A percentile compares a stretch with the other conserved stretches of the same genome.
Evolutionary conservation across 2,113 vertebrate genomes (phyloP).

Genomic region (Sinocyclocheilus rhinocerous): DNA sequence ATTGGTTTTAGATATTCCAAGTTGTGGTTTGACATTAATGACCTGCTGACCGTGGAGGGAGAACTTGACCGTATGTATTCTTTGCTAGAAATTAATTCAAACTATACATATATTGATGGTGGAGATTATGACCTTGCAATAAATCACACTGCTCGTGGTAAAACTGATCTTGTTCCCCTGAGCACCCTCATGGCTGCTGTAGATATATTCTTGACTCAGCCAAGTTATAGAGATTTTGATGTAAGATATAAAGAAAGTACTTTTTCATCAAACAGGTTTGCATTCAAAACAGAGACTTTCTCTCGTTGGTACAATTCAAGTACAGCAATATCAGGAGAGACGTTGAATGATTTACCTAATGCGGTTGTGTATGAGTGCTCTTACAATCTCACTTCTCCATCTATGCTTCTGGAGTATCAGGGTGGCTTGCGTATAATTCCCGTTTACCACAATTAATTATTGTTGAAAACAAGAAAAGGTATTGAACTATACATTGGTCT

Average conservation of each 20-base stretch:
- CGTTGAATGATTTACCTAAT: slow-evolving; percentile 66
- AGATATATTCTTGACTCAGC: slow-evolving; percentile 78
- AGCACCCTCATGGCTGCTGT: slow-evolving; percentile 72
- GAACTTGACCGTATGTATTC: slow-evolving; percentile 75
- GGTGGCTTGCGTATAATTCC: neutral
- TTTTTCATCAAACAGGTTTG: slow-evolving; percentile 74
- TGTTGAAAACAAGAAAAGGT: neutral
- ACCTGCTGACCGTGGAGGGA: slow-evolving; percentile 81
- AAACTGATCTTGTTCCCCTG: slow-evolving; percentile 76
- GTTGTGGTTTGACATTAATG: slow-evolving; percentile 76
- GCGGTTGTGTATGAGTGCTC: slow-evolving; percentile 76
- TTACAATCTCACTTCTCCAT: slow-evolving; percentile 74
- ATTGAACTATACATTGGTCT: neutral
- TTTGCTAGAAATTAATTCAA: slow-evolving; percentile 75
- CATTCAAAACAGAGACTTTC: slow-evolving; percentile 68
- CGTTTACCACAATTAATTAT: neutral
- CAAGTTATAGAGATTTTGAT: slow-evolving; percentile 73
- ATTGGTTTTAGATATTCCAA: slow-evolving; percentile 59
- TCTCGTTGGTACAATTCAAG: slow-evolving; percentile 84
- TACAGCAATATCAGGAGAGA: slow-evolving; percentile 68
- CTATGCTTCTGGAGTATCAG: slow-evolving; percentile 83
- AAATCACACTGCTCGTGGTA: slow-evolving; percentile 75
- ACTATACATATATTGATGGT: slow-evolving; percentile 69
- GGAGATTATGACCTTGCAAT: slow-evolving; percentile 67
- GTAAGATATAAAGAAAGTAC: slow-evolving; percentile 69